Conservation (phyloP, 2,888 invertebrate genomes). For the Steinernema hermaphroditum region DNA sequence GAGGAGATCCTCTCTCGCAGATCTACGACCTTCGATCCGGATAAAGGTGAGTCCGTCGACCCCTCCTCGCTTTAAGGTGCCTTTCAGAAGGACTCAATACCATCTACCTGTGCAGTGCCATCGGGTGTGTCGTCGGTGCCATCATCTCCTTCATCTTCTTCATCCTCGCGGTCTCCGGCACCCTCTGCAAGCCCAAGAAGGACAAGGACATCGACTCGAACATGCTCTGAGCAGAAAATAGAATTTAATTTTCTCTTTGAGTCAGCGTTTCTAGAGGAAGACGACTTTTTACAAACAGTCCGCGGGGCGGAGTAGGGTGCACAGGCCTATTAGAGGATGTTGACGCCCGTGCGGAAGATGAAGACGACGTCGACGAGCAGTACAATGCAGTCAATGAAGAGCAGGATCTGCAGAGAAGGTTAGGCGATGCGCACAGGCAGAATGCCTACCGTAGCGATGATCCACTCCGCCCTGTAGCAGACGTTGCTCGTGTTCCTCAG, state of each 20-base stretch:
- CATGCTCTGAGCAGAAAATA: background rate
- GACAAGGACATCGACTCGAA: background rate
- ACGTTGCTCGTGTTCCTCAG: conserved; percentile 48
- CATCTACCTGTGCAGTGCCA: background rate
- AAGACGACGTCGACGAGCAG: conserved; percentile 58
- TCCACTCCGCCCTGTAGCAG: conserved; percentile 61
- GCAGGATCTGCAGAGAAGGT: conserved; percentile 53
- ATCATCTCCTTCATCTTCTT: background rate
- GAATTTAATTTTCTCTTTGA: conserved; percentile 12
- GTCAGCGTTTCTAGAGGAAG: background rate
- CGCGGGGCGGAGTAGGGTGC: background rate
- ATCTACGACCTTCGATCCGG: too few relatives aligned
- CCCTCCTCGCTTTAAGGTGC: too few relatives aligned
- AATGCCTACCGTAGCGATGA: conserved; percentile 54
- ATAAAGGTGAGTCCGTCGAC: too few relatives aligned
- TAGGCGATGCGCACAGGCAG: too few relatives aligned
- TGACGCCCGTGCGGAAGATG: conserved; percentile 58
- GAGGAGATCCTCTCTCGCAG: too few relatives aligned
- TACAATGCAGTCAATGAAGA: conserved; percentile 56
- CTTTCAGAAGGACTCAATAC: background rate
- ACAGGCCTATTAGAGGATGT: conserved; percentile 45
- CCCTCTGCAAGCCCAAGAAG: background rate
- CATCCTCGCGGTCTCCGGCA: background rate
- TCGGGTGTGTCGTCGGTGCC: background rate
- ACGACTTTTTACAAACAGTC: background rate